phyloP scores from a whole-genome alignment of 2,113 vertebrate species.

The Mustela lutreola region DNA sequence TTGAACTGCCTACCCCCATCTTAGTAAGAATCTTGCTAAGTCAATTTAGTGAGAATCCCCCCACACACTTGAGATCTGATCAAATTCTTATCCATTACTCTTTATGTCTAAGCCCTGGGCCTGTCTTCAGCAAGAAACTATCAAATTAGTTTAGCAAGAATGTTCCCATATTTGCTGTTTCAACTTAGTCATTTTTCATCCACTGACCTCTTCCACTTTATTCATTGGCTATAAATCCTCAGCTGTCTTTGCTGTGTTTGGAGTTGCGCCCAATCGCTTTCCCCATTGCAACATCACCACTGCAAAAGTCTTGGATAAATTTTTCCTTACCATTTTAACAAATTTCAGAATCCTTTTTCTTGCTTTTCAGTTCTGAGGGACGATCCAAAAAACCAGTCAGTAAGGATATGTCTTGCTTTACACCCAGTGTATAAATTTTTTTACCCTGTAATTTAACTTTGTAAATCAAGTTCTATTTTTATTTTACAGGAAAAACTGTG shows the following conservation, averaged over 20 bases:
- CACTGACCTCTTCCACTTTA: background rate
- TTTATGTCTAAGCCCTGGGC: background rate
- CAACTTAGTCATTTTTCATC: background rate
- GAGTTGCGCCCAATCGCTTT: background rate
- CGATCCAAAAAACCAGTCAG: background rate
- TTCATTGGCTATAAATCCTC: background rate
- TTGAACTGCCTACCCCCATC: background rate
- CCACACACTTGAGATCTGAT: background rate
- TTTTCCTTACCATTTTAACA: background rate
- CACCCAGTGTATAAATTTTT: background rate
- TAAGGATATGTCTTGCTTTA: background rate
- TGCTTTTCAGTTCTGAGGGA: background rate
- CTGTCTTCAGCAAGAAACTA: background rate
- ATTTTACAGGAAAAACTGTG: background rate
- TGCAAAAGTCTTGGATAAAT: background rate
- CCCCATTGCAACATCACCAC: background rate
- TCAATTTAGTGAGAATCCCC: background rate
- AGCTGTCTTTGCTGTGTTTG: background rate
- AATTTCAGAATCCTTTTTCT: background rate
- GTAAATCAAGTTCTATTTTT: background rate
- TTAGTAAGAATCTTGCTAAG: background rate
- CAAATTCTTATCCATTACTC: background rate
- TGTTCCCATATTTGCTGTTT: background rate
- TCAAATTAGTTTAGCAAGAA: background rate
- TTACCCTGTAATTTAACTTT: background rate